Evolutionary conservation across 2,888 invertebrate species (phyloP).

Genomic region (Synergus japonicus): DNA sequence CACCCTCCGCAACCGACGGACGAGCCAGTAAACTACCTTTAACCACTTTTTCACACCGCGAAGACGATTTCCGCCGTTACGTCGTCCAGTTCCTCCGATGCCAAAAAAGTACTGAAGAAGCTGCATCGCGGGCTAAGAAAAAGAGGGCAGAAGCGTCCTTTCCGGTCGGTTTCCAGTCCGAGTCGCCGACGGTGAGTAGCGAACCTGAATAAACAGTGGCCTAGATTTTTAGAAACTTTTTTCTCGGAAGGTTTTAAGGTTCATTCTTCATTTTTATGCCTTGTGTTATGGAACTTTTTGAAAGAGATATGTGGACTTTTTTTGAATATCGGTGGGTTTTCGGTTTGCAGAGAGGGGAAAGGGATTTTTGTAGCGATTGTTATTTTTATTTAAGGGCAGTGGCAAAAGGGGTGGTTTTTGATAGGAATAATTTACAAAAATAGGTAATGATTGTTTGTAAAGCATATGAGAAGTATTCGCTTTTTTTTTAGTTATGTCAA

Average conservation of each 20-base stretch:
- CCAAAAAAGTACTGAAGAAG: conserved; percentile 29
- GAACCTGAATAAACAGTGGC: conserved; percentile 38
- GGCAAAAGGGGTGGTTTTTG: too few relatives aligned
- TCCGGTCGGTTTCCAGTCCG: conserved; percentile 24
- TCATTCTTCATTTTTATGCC: background rate
- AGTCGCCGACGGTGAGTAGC: conserved; percentile 36
- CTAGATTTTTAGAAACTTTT: conserved; percentile 36
- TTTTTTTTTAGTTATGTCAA: too few relatives aligned
- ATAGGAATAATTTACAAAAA: too few relatives aligned
- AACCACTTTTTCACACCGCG: conserved; percentile 7
- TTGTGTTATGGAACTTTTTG: conserved; percentile 18
- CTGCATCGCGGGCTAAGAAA: conserved; percentile 17
- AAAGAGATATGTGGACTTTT: background rate
- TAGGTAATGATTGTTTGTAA: too few relatives aligned
- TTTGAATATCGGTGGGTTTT: background rate
- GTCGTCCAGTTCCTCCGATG: conserved; percentile 25
- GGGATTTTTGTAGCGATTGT: too few relatives aligned
- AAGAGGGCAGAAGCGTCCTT: conserved; percentile 25
- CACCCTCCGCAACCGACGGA: conserved; percentile 50
- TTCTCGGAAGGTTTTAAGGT: conserved; percentile 19
- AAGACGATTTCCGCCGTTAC: conserved; percentile 18
- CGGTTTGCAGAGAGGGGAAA: background rate
- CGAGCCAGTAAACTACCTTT: conserved; percentile 35
- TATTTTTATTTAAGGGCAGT: too few relatives aligned
- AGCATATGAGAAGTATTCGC: too few relatives aligned